Percentiles rank a stretch among this genome's conserved stretches.
Conservation (phyloP, 2,888 invertebrate species). For the Orthonevra nobilis region DNA sequence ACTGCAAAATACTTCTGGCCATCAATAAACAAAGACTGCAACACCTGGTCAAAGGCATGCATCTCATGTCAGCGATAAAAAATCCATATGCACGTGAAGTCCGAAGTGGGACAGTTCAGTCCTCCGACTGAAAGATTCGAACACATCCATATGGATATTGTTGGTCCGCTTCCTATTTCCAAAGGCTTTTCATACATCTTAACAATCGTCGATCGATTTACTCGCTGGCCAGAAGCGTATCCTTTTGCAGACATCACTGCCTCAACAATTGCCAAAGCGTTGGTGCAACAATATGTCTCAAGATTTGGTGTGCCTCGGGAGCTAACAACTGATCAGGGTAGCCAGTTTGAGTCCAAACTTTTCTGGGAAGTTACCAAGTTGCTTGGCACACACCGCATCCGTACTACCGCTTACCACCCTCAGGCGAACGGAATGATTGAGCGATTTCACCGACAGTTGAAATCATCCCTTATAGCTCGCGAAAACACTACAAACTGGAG, state of each 20-base stretch:
- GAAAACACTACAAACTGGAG: conserved; percentile 9
- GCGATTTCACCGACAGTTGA: conserved; percentile 14
- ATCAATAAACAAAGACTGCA: conserved; percentile 22
- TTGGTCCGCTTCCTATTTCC: too few species aligned
- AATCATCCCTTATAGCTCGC: too few species aligned
- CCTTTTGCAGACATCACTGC: conserved; percentile 15
- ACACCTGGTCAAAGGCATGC: conserved; percentile 28
- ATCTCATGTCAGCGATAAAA: conserved; percentile 32
- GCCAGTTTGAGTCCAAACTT: conserved; percentile 26
- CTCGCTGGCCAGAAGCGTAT: conserved; percentile 36
- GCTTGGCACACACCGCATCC: too few species aligned
- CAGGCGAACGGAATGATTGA: conserved; percentile 34
- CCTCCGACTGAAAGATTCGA: too few species aligned
- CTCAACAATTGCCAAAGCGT: conserved; percentile 10
- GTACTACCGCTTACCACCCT: too few species aligned
- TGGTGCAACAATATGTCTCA: too few species aligned
- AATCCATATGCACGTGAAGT: conserved; percentile 20
- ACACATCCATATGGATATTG: too few species aligned
- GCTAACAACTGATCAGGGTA: conserved; percentile 27
- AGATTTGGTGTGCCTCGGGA: too few species aligned
- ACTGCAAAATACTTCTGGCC: conserved; percentile 44
- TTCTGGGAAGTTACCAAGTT: too few species aligned
- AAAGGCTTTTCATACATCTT: too few species aligned
- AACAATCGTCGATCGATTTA: conserved; percentile 30
- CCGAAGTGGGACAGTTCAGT: too few species aligned